phyloP scores from a whole-genome alignment of 2,797 vertebrate genomes.

The Anguilla obscura region DNA sequence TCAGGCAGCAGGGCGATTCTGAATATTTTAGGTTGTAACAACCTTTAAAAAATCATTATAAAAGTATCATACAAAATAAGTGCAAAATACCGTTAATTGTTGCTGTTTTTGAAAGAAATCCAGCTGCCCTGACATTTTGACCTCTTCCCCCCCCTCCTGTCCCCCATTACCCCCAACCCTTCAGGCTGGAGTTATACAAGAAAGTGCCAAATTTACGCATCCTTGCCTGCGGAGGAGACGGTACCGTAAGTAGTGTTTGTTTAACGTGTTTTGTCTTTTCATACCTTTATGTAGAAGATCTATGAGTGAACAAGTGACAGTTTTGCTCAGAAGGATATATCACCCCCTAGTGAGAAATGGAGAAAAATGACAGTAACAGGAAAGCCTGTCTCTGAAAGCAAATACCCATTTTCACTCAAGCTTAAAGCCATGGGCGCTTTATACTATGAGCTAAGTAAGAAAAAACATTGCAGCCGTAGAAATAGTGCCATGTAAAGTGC shows the following conservation, averaged over 20 bases:
- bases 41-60: neutral
- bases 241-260: slow-evolving; percentile 78
- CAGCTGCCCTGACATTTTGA: neutral
- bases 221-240: slow-evolving; percentile 94
- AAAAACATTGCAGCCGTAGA: neutral
- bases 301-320: neutral
- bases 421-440: neutral
- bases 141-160: neutral
- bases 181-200: slow-evolving; percentile 92
- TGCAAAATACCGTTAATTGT: neutral
- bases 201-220: slow-evolving; percentile 98
- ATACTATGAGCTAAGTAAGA: neutral
- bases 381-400: neutral
- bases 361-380: neutral
- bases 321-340: slow-evolving; percentile 18
- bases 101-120: neutral
- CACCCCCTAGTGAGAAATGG: slow-evolving; percentile 39
- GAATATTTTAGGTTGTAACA: neutral
- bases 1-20: neutral
- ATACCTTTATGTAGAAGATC: neutral
- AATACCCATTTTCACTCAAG: neutral
- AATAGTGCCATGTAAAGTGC: neutral
- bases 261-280: neutral
- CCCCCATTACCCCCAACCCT: slow-evolving; percentile 6
- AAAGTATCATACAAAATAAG: neutral